Evolutionary conservation across 2,113 vertebrate species (phyloP).

Genomic region (Xyliphius kryptos): DNA sequence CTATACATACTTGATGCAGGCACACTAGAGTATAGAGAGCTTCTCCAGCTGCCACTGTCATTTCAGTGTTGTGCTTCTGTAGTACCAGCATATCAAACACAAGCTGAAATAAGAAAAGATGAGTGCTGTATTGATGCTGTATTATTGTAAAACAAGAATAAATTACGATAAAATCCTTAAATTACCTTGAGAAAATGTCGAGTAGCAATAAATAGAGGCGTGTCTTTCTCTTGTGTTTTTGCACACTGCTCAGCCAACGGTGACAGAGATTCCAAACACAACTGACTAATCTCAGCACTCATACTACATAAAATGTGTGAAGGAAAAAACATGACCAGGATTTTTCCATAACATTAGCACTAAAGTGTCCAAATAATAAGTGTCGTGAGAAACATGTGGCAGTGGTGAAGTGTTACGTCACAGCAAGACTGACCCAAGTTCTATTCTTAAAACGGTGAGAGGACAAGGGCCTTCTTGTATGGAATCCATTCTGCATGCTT

Average conservation of each 20-base stretch:
- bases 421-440: too few species aligned
- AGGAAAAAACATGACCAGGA: slow-evolving; percentile 38
- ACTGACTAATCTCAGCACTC: slow-evolving; percentile 95
- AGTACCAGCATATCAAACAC: slow-evolving; percentile 99
- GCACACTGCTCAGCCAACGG: slow-evolving; percentile 94
- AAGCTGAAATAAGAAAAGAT: slow-evolving; percentile 63
- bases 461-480: too few species aligned
- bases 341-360: too few species aligned
- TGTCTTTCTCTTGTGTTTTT: slow-evolving; percentile 92
- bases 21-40: slow-evolving; percentile 97
- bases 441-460: too few species aligned
- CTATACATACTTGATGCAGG: slow-evolving; percentile 77
- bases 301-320: slow-evolving; percentile 70
- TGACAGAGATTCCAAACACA: slow-evolving; percentile 92
- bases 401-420: too few species aligned
- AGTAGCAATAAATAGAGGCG: slow-evolving; percentile 87
- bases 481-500: too few species aligned
- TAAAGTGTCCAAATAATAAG: too few species aligned
- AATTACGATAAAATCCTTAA: too few species aligned
- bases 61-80: slow-evolving; percentile 97
- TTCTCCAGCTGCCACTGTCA: slow-evolving; percentile 94
- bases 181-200: slow-evolving; percentile 96
- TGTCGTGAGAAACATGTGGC: too few species aligned
- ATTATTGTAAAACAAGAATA: too few species aligned
- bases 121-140: neutral